Evolutionary conservation across 2,797 vertebrate species (phyloP).

Genomic region (Tokudaia muenninki): DNA sequence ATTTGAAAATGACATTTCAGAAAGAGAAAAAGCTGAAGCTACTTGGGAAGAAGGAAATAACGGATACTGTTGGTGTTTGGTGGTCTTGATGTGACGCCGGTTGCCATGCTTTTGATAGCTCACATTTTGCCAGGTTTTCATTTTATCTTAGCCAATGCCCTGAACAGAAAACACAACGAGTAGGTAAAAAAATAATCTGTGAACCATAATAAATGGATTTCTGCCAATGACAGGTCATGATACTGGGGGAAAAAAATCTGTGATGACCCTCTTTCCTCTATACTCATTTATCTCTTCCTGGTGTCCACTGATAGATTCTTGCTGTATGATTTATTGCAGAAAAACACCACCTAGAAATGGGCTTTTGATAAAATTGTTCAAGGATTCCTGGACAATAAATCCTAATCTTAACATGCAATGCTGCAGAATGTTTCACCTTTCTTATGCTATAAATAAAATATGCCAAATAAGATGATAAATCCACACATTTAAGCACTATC

Average conservation of each 20-base stretch:
- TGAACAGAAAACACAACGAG: slow-evolving; percentile 93
- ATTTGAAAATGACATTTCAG: slow-evolving; percentile 38
- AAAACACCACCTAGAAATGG: slow-evolving; percentile 99
- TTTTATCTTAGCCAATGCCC: slow-evolving; percentile 90
- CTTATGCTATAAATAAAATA: slow-evolving; percentile 97
- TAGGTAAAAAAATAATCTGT: slow-evolving; percentile 97
- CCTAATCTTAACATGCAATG: slow-evolving; percentile 98
- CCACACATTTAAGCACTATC: slow-evolving; percentile 95
- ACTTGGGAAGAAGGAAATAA: not conserved
- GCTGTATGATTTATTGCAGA: slow-evolving; percentile 98
- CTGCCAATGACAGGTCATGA: slow-evolving; percentile 94
- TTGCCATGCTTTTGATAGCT: slow-evolving; percentile 88
- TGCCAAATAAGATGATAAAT: slow-evolving; percentile 96
- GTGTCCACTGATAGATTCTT: slow-evolving; percentile 99
- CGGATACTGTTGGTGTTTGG: slow-evolving; percentile 37
- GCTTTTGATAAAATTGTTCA: slow-evolving; percentile 99
- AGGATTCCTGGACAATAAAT: slow-evolving; percentile 99
- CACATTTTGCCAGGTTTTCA: slow-evolving; percentile 87
- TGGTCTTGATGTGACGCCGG: slow-evolving; percentile 86
- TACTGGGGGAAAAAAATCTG: slow-evolving; percentile 95
- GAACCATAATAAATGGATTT: slow-evolving; percentile 94
- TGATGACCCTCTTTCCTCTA: slow-evolving; percentile 98
- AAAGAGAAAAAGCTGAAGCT: slow-evolving; percentile 60
- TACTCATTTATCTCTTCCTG: slow-evolving; percentile 99
- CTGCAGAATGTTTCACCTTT: slow-evolving; percentile 98